Base-by-base conservation (phyloP, 2,888 invertebrate genomes). In the Atherix ibis region DNA sequence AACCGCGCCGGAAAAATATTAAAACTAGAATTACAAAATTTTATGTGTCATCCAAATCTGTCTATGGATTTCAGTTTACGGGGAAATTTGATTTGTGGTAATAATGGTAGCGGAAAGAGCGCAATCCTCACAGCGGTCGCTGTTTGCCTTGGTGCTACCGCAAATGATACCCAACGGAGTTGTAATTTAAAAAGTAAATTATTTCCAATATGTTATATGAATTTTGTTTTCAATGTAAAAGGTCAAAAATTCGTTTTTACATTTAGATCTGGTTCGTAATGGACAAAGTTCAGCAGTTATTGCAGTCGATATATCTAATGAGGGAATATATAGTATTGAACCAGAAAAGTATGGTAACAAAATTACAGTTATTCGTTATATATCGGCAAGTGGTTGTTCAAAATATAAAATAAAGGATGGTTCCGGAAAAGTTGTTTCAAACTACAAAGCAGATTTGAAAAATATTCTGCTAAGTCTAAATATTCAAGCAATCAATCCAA, bases 81-180 rank as follows among this genome's bases (percentile, higher is more conserved):
- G 49, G 74, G 88, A 2, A 89, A 87, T 56, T 87, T 91, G 51
- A 70, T 95, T 32, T 72, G 77, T 37, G 87, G 87, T 2, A 71
- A 71, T 27, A 87, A 88, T 61, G 87, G 88, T 5, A 84, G 92
- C 64, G 97, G 97, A 0, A 97, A 97, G 66, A 94, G 92, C 67
- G 94, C 95, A 4, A 75, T 95, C 46, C 65, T 95, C 40, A 82
- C 89, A 10, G 92, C 85, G 1, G 53, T 85, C 14, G 77, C 91
- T 1, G 68, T 94, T 14, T 84, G 81, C 2, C 67, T 97, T 9
- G 94, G 94, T 14, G 84, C 83, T 8, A 76, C 74, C 52, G 89
- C 92, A 0, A 67, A 66, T 9, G 60, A 67, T 5, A 89, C 91
- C 0, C 80, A 76, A 49, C 70, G 91, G 44, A 87, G 82, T 35